phyloP scores from a whole-genome alignment of 2,888 invertebrate species.

The Omphaloscelis lunosa region DNA sequence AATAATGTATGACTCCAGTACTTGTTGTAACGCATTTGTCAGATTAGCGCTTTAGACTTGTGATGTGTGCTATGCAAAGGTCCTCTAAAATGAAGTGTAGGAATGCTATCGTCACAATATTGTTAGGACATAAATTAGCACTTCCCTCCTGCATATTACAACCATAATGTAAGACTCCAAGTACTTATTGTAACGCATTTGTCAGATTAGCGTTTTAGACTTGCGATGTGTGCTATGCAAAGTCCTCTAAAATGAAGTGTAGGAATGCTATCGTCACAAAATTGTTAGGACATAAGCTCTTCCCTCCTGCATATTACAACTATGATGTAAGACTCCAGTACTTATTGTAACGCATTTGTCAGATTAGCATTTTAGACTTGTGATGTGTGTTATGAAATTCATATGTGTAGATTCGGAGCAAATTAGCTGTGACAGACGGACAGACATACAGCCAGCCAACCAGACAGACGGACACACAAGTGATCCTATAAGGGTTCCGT shows the following conservation, averaged over 20 bases:
- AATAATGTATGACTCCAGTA: conserved; percentile 73
- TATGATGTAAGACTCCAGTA: conserved; percentile 73
- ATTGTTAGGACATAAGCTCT: background rate
- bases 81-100: background rate
- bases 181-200: background rate
- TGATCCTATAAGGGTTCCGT: too few relatives aligned
- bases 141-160: conserved; percentile 64
- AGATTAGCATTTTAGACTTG: conserved; percentile 17
- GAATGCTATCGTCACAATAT: background rate
- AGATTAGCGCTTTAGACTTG: conserved; percentile 21
- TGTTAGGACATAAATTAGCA: background rate
- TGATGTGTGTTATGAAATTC: background rate
- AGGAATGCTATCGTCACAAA: background rate
- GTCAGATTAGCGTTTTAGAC: conserved; percentile 30
- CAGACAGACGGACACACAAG: too few relatives aligned
- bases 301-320: conserved; percentile 68
- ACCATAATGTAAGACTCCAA: conserved; percentile 75
- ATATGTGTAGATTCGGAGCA: too few relatives aligned
- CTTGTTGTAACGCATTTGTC: conserved; percentile 7
- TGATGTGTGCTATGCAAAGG: background rate
- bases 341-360: conserved; percentile 8
- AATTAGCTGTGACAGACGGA: too few relatives aligned
- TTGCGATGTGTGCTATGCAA: conserved; percentile 12
- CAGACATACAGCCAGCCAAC: too few relatives aligned
- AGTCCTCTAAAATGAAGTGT: background rate